Conservation (phyloP, 2,797 vertebrate genomes). For the Coranthus polyacanthus region DNA sequence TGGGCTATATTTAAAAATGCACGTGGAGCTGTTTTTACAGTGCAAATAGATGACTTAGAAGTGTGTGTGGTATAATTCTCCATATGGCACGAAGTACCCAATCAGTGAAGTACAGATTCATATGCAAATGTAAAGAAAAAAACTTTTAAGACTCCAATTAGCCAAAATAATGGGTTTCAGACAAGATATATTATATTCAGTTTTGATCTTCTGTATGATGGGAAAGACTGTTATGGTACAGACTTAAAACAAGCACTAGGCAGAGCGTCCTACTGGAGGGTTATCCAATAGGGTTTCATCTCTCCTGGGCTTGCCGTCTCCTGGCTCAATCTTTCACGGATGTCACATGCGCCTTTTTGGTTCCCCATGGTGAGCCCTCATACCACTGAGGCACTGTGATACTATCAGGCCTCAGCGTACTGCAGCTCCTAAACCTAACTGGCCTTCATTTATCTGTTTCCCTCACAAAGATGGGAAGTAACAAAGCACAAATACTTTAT, state of each 20-base stretch:
- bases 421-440: conserved; percentile 29
- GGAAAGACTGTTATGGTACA: conserved; percentile 1
- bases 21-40: not conserved
- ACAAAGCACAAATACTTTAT: no score
- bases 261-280: conserved; percentile 35
- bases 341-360: conserved; percentile 43
- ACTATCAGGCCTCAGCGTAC: conserved; percentile 37
- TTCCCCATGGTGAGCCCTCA: conserved; percentile 53
- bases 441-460: conserved; percentile 18
- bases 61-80: conserved; percentile 2
- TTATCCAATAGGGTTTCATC: conserved; percentile 44
- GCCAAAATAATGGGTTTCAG: not conserved
- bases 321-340: conserved; percentile 50
- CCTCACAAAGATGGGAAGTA: no score
- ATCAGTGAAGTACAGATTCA: conserved; percentile 7
- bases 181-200: not conserved
- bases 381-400: conserved; percentile 45
- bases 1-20: not conserved
- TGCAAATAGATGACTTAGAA: no score
- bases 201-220: not conserved
- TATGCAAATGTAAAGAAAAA: conserved; percentile 2
- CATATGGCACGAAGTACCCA: not conserved
- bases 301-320: conserved; percentile 30
- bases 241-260: conserved; percentile 20
- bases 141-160: not conserved